Evolutionary conservation across 2,888 invertebrate species (phyloP), one percentile per base, ranked within the genome.

Genomic region (Ophioninae sp.): DNA sequence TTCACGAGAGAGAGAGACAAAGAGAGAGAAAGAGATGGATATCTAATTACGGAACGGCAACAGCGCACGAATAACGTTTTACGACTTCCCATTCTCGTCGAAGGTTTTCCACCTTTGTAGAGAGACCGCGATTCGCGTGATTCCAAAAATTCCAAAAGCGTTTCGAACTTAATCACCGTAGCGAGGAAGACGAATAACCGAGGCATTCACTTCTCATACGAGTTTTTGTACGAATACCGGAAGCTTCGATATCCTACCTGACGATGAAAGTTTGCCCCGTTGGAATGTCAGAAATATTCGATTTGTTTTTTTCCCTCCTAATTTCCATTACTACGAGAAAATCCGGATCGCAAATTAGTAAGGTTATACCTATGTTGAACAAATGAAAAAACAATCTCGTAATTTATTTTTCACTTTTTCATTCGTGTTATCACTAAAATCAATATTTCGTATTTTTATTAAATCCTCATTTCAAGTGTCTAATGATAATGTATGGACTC

Each of bases 11-110:
- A 68, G 23, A 69, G 23, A 22, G 37, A 71, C 20, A 73, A 3
- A 69, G 41, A 69, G n/a, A n/a, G 58, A 68, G 23, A 69, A 44
- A 22, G 37, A 71, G 20, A 73, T 20, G 76, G 30, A 64, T 72
- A 76, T 80, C 63, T 80, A 83, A 83, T 80, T 80, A 69, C 72
- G 39, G 75, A 68, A 76, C 72, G 67, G 61, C 73, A 23, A 44
- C 17, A 13, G 51, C 51, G 37, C 76, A 68, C 51, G 72, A 79
- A 73, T 44, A 58, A 67, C 68, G 71, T 63, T 83, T 83, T 83
- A 83, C 59, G 73, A 83, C 83, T 83, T 83, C 79, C 80, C 72
- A 76, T 80, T 80, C 76, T 30, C 83, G 76, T 67, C 59, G 61
- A 79, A 71, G 39, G 37, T 61, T 65, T 71, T 71, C 30, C 63